A percentile compares a stretch with the other conserved stretches of the same genome.
Conservation (phyloP, 2,797 vertebrate genomes). For the Vespertilio murinus region DNA sequence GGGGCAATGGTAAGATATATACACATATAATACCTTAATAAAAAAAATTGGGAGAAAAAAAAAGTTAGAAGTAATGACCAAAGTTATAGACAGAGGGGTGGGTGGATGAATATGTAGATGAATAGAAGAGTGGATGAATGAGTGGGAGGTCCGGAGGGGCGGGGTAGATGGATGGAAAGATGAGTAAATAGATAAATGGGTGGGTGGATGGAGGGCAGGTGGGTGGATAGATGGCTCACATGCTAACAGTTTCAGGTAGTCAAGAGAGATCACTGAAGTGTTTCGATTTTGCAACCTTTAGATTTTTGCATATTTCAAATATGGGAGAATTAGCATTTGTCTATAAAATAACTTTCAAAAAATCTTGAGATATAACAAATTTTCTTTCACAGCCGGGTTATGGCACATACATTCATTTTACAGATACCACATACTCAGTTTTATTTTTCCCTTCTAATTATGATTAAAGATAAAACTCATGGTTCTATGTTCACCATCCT, state of each 20-base stretch:
- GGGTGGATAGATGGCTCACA: background rate
- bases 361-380: conserved; percentile 36
- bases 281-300: background rate
- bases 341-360: background rate
- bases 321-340: background rate
- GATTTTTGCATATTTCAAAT: background rate
- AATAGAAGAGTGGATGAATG: background rate
- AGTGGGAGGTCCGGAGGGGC: background rate
- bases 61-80: background rate
- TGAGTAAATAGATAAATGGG: background rate
- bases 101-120: too few relatives aligned
- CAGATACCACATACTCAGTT: background rate
- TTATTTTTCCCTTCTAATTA: background rate
- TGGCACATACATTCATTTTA: background rate
- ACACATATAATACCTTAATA: too few relatives aligned
- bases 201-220: background rate
- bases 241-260: background rate
- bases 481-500: background rate
- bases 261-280: background rate
- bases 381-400: background rate
- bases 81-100: background rate
- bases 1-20: too few relatives aligned
- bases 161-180: background rate
- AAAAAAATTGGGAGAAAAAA: too few relatives aligned
- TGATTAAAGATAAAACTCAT: conserved; percentile 4